Conservation (phyloP, 2,113 vertebrate genomes). For the Phasianus colchicus region DNA sequence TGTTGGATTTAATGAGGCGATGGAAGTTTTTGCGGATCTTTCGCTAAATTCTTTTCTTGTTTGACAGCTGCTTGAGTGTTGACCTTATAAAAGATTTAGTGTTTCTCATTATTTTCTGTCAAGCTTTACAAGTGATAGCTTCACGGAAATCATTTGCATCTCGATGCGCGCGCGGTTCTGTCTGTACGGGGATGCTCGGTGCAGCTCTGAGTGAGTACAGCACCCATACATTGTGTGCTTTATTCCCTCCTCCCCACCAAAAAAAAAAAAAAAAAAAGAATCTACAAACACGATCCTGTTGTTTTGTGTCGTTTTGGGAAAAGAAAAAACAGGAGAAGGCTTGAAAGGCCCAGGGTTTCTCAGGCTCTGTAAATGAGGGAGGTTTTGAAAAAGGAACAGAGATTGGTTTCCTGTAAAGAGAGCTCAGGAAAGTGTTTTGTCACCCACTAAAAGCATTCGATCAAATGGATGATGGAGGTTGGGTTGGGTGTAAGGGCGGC, state of each 20-base stretch:
- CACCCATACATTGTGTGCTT: background rate
- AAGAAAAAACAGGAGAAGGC: accelerated
- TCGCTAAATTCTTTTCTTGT: constrained; percentile 99
- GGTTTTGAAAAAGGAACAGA: background rate
- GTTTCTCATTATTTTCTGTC: constrained; percentile 99
- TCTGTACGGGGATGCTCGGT: background rate
- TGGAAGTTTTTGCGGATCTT: constrained; percentile 94
- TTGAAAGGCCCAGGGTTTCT: background rate
- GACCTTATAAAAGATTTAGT: constrained; percentile 99
- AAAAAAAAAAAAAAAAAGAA: background rate
- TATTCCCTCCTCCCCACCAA: background rate
- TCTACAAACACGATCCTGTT: background rate
- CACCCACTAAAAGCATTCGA: constrained; percentile 18
- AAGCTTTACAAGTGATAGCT: constrained; percentile 93
- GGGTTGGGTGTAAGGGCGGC: background rate
- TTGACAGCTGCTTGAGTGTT: constrained; percentile 99
- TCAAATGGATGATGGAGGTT: constrained; percentile 16
- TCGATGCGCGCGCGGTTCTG: background rate
- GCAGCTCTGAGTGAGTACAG: constrained; percentile 60
- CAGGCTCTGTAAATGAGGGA: background rate
- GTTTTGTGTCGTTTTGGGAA: background rate
- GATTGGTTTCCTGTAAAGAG: constrained; percentile 25
- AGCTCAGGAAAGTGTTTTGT: constrained; percentile 57
- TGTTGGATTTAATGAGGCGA: constrained; percentile 99
- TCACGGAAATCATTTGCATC: constrained; percentile 94